Base-by-base conservation (phyloP, 2,888 invertebrate genomes). In the Ctena decussata region DNA sequence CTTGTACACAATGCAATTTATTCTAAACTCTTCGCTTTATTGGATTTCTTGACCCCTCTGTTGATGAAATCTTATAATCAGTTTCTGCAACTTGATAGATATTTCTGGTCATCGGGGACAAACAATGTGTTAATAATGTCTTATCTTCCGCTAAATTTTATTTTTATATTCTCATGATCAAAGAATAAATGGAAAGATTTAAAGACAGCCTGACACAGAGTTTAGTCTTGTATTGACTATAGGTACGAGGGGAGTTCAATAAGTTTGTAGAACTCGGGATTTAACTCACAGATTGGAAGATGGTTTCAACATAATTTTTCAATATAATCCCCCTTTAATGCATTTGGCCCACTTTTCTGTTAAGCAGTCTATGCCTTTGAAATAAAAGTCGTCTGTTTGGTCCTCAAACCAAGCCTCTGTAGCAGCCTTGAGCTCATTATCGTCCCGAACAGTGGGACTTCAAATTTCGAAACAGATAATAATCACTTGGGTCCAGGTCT, bases 1-100 rank as follows among this genome's bases (percentile, higher is more conserved):
- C 35, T 65, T 65, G 65, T 65, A 65, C 65, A 65, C 65, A 65
- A 65, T 65, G 35, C 65, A 65, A 65, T 65, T 65, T 65, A 65
- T 65, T 35, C 65, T 35, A 18, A 65, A 65, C 35, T 12, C 24
- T 65, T 30, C 65, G 32, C 65, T 65, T 65, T 65, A 65, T 65
- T 65, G 65, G 65, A 65, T 65, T 30, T 65, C 35, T 65, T 24
- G 32, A 30, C 65, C 65, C 35, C 27, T 65, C 35, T 32, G 12
- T 65, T 65, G 65, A 65, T 65, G 65, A 32, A 65, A 30, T 65
- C 30, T 8, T 65, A 65, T 65, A 65, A 65, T 65, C 65, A 65
- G 65, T 32, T 65, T 65, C 35, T 30, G 65, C 65, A 5, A 35
- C 30, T 65, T 6, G 24, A 65, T 65, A 65, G 65, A 65, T 65